These are phyloP conservation scores for Tychaedon coryphoeus DNA, from an alignment of 2,113 vertebrate species.

Conservation along the genomic window DNA sequence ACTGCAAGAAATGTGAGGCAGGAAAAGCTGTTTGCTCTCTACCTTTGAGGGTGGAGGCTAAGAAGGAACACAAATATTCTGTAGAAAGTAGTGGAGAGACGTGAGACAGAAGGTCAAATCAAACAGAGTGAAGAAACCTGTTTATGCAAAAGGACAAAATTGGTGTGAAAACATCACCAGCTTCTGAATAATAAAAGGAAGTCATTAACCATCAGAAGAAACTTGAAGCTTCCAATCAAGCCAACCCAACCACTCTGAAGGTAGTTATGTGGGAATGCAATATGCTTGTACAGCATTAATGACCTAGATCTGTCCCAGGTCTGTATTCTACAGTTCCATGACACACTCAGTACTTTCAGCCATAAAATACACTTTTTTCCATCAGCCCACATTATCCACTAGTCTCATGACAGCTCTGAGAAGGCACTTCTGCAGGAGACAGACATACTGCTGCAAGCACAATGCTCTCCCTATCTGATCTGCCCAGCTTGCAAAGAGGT, in stretches of 20 bases:
- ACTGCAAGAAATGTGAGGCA: not conserved
- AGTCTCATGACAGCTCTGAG: not conserved
- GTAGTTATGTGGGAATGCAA: not conserved
- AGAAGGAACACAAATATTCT: not conserved
- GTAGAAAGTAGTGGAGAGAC: not conserved
- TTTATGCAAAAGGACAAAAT: not conserved
- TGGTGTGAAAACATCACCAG: not conserved
- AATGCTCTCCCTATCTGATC: not conserved
- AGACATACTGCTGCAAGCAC: not conserved
- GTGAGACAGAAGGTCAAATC: not conserved
- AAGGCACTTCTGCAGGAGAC: not conserved
- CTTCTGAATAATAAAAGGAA: not conserved
- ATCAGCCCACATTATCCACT: not conserved
- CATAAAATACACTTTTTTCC: not conserved
- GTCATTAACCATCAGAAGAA: not conserved
- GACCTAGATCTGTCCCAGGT: not conserved
- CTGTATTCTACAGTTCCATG: not conserved
- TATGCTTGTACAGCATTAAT: not conserved
- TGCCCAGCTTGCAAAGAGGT: not conserved
- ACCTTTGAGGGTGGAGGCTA: not conserved
- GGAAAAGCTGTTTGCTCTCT: not conserved
- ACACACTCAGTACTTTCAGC: not conserved
- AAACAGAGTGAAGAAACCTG: not conserved
- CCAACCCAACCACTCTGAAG: not conserved
- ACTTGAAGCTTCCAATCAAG: not conserved